phyloP scores from a whole-genome alignment of 2,113 vertebrate species.

The Xiphophorus couchianus region DNA sequence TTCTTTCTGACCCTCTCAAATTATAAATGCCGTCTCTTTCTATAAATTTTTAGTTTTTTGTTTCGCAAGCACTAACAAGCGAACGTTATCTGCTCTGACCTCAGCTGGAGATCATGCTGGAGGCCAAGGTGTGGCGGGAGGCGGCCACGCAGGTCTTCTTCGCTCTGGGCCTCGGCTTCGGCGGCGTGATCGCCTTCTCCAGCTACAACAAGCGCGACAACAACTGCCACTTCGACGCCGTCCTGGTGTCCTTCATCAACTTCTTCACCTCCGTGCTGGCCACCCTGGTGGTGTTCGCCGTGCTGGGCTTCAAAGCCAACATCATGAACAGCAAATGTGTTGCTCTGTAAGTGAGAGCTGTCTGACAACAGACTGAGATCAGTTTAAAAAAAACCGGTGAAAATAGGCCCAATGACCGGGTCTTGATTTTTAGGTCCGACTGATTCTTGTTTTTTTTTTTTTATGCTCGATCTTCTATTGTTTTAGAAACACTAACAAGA shows the following conservation, averaged over 20 bases:
- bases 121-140: slow-evolving; percentile 95
- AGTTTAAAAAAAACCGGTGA: neutral
- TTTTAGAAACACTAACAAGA: slow-evolving; percentile 88
- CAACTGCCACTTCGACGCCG: slow-evolving; percentile 98
- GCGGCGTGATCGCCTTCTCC: slow-evolving; percentile 98
- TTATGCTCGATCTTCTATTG: neutral
- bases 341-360: slow-evolving; percentile 69
- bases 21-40: too few relatives aligned
- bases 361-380: neutral
- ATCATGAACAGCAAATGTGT: slow-evolving; percentile 91
- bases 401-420: neutral
- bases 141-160: slow-evolving; percentile 98
- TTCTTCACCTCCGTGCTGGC: slow-evolving; percentile 98
- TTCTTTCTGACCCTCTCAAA: too few relatives aligned
- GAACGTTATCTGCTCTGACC: slow-evolving; percentile 32
- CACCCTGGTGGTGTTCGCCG: slow-evolving; percentile 97
- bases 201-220: slow-evolving; percentile 99
- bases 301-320: slow-evolving; percentile 98
- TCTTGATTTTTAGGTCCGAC: too few relatives aligned
- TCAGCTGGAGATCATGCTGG: slow-evolving; percentile 97
- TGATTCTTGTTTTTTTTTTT: too few relatives aligned
- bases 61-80: too few relatives aligned
- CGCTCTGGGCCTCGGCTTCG: slow-evolving; percentile 95
- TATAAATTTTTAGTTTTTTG: too few relatives aligned
- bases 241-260: slow-evolving; percentile 96